Evolutionary conservation across 2,113 vertebrate genomes (phyloP).

Genomic region (Calcarius ornatus): DNA sequence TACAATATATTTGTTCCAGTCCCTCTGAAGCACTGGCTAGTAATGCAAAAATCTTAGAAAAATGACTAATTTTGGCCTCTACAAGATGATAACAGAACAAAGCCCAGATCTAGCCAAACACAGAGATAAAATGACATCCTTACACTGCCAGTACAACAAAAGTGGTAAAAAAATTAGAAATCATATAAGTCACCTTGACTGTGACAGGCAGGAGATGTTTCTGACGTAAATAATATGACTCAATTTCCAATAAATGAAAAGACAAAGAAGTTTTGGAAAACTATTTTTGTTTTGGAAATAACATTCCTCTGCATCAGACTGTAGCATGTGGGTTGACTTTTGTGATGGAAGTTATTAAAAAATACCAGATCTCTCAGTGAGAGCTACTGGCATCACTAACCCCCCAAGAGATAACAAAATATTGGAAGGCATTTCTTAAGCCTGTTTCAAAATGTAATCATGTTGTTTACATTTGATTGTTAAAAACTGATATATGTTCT

Average conservation of each 20-base stretch:
- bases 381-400: conserved; percentile 16
- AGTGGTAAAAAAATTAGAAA: background rate
- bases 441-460: conserved; percentile 10
- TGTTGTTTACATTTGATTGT: background rate
- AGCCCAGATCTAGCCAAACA: background rate
- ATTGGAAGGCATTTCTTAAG: background rate
- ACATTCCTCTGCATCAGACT: background rate
- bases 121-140: background rate
- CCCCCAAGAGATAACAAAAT: background rate
- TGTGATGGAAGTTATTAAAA: background rate
- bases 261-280: background rate
- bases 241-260: background rate
- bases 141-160: background rate
- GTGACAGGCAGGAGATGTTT: background rate
- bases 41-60: conserved; percentile 1
- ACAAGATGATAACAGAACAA: background rate
- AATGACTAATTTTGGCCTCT: background rate
- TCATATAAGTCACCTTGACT: background rate
- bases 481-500: background rate
- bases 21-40: background rate
- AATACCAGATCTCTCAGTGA: background rate
- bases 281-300: background rate
- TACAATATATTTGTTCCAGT: background rate
- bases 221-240: background rate
- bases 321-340: background rate